Base-by-base conservation (phyloP, 2,888 invertebrate species). In the Agapetus fuscipes region DNA sequence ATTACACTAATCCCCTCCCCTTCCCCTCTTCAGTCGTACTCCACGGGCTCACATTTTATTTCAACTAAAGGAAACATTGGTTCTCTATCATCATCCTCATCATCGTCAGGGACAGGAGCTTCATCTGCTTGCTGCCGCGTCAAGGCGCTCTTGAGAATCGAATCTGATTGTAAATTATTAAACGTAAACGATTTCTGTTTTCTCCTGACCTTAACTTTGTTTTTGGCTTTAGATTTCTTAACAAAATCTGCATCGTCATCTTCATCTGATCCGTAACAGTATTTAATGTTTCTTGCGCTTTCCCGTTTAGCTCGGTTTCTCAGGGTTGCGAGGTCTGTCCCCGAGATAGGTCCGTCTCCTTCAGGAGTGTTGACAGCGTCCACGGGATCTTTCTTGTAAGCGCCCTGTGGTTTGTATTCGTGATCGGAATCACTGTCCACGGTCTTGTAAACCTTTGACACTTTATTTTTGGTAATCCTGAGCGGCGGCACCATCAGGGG, bases 201-300 rank as follows among this genome's bases (percentile, higher is more conserved):
- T 40, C 44, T 33, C 4, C 34, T 43, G n/a, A 43, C 46, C 16
- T 42, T 46, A 11, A 32, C 29, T 39, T 43, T 39, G 15, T 30
- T 17, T 26, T 30, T 45, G 10, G 43, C 34, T 11, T 41, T 46
- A 3, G 49, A 49, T 3, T 43, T 42, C 3, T 51, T 52, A n/a
- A 50, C 51, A 25, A 45, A 39, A 7, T 39, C 34, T 29, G 53
- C 53, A 3, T 51, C 49, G 5, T 50, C 48, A 37, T 51, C 44
- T 2, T 49, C 50, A 20, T 47, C 48, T 13, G 37, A 43, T 16
- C 38, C 43, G 14, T 32, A 38, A 17, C 25, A 34, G 24, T 44
- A 44, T 6, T 36, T 40, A 13, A 44, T 34, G 30, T 39, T 32
- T 26, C 33, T 40, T 9, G 43, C 29, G 3, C 37, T 37, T 16